These are phyloP conservation scores for Diplazon laetatorius DNA, from an alignment of 2,888 invertebrate genomes.

Conservation along the genomic window DNA sequence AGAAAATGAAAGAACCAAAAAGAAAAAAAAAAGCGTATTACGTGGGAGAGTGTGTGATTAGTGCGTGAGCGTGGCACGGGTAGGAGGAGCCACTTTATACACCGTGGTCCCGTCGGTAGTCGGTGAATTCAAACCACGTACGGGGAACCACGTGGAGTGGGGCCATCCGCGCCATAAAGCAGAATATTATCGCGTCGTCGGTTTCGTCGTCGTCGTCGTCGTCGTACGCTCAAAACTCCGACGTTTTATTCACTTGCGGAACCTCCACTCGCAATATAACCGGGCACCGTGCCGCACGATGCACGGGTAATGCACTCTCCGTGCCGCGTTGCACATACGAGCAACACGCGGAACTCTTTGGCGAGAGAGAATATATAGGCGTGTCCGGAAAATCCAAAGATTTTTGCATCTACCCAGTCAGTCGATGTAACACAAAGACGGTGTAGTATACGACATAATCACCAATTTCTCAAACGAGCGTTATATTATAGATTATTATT, in stretches of 20 bases:
- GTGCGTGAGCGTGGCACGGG: not conserved
- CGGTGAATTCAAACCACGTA: constrained; percentile 70
- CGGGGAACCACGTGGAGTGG: constrained; percentile 60
- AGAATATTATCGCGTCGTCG: constrained; percentile 72
- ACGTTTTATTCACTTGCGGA: constrained; percentile 34
- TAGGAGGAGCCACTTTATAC: too few species aligned
- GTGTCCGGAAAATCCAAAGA: constrained; percentile 30
- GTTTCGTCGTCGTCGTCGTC: constrained; percentile 58
- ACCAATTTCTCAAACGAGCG: too few species aligned
- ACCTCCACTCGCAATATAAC: not conserved
- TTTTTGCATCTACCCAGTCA: too few species aligned
- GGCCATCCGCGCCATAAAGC: constrained; percentile 70
- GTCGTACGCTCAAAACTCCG: constrained; percentile 15
- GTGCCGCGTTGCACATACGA: not conserved
- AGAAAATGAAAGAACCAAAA: too few species aligned
- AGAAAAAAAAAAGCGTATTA: too few species aligned
- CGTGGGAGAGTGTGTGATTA: constrained; percentile 37
- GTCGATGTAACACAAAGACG: too few species aligned
- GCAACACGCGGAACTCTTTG: not conserved
- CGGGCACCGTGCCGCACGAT: not conserved
- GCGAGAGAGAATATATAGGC: too few species aligned
- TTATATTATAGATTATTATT: too few species aligned
- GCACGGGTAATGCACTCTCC: constrained; percentile 57
- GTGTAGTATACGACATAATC: too few species aligned
- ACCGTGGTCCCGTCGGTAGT: constrained; percentile 58